phyloP scores from a whole-genome alignment of 2,113 vertebrate genomes.

The Rana temporaria region DNA sequence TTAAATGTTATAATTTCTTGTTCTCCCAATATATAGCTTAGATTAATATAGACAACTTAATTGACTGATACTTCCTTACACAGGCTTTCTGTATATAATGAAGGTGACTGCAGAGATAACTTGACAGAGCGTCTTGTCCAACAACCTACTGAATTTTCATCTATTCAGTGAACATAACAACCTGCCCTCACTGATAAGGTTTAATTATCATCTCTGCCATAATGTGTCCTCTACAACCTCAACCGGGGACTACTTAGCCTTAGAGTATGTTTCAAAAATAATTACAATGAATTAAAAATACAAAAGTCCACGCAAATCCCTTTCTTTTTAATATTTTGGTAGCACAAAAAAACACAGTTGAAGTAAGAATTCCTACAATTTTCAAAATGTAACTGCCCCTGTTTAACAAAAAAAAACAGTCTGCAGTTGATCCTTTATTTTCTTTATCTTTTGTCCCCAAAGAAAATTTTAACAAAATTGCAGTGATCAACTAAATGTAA shows the following conservation, averaged over 20 bases:
- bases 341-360: neutral
- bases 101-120: constrained; percentile 2
- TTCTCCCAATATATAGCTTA: no score
- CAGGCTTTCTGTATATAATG: neutral
- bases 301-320: neutral
- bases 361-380: neutral
- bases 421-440: neutral
- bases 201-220: neutral
- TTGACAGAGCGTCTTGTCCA: neutral
- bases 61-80: no score
- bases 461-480: neutral
- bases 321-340: neutral
- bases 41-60: no score
- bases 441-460: neutral
- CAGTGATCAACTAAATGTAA: neutral
- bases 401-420: neutral
- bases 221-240: constrained; percentile 5
- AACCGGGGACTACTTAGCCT: neutral
- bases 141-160: neutral
- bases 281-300: neutral
- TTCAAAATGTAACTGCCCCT: neutral
- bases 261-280: neutral
- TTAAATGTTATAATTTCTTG: no score
- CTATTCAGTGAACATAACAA: constrained; percentile 1
- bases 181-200: constrained; percentile 21